A percentile compares a stretch with the other conserved stretches of the same genome.
These are phyloP conservation scores for Andrena flavipes DNA, from an alignment of 2,888 invertebrate genomes.

Conservation along the genomic window DNA sequence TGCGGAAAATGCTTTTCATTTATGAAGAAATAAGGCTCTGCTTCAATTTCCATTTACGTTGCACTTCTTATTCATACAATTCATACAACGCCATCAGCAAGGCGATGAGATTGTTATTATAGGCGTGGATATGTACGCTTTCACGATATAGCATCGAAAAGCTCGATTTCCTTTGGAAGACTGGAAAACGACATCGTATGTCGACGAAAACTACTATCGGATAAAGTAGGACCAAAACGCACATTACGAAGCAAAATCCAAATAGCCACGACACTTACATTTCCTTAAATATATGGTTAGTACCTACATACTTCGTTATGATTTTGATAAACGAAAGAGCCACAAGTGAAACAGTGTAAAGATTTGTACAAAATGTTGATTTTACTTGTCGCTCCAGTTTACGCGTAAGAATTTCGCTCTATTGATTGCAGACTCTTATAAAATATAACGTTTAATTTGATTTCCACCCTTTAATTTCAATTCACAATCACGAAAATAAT, in stretches of 20 bases:
- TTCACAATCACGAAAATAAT: constrained; percentile 45
- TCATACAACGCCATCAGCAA: not conserved
- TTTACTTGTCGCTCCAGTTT: constrained; percentile 2
- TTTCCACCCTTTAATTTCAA: constrained; percentile 37
- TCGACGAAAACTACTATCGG: constrained; percentile 46
- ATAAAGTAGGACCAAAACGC: constrained; percentile 64
- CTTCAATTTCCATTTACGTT: constrained; percentile 17
- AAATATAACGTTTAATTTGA: constrained; percentile 28
- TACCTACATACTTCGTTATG: constrained; percentile 58
- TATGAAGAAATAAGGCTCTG: constrained; percentile 45
- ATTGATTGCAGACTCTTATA: constrained; percentile 7
- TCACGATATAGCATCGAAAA: constrained; percentile 25
- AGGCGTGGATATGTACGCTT: not conserved
- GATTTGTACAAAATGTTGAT: constrained; percentile 27
- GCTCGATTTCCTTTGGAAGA: constrained; percentile 67
- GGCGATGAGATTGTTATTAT: constrained; percentile 18
- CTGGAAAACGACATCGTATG: constrained; percentile 62
- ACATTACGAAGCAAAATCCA: constrained; percentile 46
- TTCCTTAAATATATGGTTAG: constrained; percentile 64
- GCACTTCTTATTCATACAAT: not conserved
- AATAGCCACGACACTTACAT: constrained; percentile 64
- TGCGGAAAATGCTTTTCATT: constrained; percentile 37
- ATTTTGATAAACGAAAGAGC: constrained; percentile 31
- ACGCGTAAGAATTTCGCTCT: constrained; percentile 15
- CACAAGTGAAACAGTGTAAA: constrained; percentile 18